phyloP scores from a whole-genome alignment of 2,888 invertebrate genomes.

The Aphelenchoides bicaudatus region DNA sequence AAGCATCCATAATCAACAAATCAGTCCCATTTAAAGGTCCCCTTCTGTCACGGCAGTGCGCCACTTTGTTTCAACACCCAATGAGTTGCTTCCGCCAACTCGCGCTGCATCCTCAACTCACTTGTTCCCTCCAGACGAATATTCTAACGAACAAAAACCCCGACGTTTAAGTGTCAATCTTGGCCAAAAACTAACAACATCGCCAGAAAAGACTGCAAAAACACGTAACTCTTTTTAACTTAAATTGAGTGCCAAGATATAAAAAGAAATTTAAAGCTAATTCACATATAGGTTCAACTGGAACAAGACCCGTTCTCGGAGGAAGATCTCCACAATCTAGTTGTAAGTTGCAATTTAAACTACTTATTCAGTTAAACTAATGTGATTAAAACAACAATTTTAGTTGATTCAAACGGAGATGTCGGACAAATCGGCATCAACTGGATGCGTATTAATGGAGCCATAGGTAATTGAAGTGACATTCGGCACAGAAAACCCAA shows the following conservation, averaged over 20 bases:
- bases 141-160: not conserved
- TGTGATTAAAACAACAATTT: too few relatives aligned
- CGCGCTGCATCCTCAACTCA: constrained; percentile 3
- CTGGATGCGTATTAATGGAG: constrained; percentile 57
- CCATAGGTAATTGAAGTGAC: constrained; percentile 17
- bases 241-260: not conserved
- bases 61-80: too few relatives aligned
- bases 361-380: too few relatives aligned
- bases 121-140: not conserved
- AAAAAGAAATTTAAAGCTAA: too few relatives aligned
- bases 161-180: constrained; percentile 10
- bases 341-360: too few relatives aligned
- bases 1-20: too few relatives aligned
- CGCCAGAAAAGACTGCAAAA: not conserved
- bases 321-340: constrained; percentile 52
- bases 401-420: constrained; percentile 56
- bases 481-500: not conserved
- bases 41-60: not conserved
- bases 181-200: not conserved
- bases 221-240: too few relatives aligned
- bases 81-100: too few relatives aligned
- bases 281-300: too few relatives aligned
- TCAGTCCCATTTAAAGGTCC: too few relatives aligned
- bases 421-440: constrained; percentile 55
- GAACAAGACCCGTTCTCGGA: too few relatives aligned